phyloP scores from a whole-genome alignment of 2,888 invertebrate species.

The Pollenia labialis region DNA sequence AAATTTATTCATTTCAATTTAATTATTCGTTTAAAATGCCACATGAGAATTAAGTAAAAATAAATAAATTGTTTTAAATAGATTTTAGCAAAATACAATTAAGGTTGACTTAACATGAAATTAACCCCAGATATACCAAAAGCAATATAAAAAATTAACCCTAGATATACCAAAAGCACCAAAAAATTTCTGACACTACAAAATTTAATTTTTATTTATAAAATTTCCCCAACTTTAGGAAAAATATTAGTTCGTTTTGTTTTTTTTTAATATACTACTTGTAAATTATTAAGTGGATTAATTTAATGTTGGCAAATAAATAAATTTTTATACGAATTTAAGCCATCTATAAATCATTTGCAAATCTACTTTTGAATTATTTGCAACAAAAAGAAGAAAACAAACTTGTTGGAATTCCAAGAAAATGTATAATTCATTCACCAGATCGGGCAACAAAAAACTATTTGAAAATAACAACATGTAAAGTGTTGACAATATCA shows the following conservation, averaged over 20 bases:
- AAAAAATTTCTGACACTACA: no score
- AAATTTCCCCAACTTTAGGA: not conserved
- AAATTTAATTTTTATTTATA: no score
- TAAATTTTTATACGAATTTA: constrained; percentile 23
- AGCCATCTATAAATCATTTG: constrained; percentile 42
- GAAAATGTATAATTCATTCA: constrained; percentile 17
- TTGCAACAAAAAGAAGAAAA: not conserved
- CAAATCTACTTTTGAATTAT: constrained; percentile 26
- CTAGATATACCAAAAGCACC: no score
- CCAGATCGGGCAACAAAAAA: not conserved
- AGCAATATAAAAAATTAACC: not conserved
- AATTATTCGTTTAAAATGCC: constrained; percentile 27
- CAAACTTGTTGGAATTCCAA: constrained; percentile 7
- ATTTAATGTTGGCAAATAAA: constrained; percentile 26
- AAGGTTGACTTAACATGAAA: not conserved
- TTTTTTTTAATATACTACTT: not conserved
- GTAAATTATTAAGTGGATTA: constrained; percentile 1
- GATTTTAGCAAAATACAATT: not conserved
- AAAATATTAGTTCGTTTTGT: not conserved
- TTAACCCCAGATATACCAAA: not conserved
- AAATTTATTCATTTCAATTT: constrained; percentile 37
- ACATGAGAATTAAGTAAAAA: constrained; percentile 5
- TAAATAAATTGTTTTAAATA: constrained; percentile 14
- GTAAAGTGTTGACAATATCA: constrained; percentile 46
- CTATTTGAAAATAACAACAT: constrained; percentile 23